phyloP scores from a whole-genome alignment of 2,888 invertebrate species.

The Plagodis pulveraria region DNA sequence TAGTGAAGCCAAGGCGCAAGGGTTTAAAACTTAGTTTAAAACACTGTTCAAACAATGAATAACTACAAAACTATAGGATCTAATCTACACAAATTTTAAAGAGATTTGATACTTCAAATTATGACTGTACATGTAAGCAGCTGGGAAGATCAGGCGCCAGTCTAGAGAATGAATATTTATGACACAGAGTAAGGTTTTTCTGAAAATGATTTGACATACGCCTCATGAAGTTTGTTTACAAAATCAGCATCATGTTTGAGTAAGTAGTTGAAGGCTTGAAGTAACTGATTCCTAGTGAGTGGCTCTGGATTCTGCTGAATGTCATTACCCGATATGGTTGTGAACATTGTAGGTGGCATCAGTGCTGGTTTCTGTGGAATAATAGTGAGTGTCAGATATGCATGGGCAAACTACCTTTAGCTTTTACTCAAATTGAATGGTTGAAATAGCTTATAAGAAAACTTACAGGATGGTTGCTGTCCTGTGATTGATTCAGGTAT shows the following conservation, averaged over 20 bases:
- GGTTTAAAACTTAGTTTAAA: constrained; percentile 82
- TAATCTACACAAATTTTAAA: constrained; percentile 74
- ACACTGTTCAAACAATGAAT: constrained; percentile 74
- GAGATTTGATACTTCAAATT: constrained; percentile 77
- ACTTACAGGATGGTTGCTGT: constrained; percentile 65
- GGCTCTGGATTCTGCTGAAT: constrained; percentile 86
- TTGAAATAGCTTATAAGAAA: constrained; percentile 47
- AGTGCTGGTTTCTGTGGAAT: constrained; percentile 87
- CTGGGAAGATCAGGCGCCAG: constrained; percentile 58
- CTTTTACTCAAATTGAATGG: too few species aligned
- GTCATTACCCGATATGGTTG: constrained; percentile 83
- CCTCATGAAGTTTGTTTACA: constrained; percentile 95
- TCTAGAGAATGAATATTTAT: constrained; percentile 64
- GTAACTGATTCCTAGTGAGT: constrained; percentile 93
- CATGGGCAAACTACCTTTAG: neutral
- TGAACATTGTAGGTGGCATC: constrained; percentile 95
- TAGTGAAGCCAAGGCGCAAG: constrained; percentile 55
- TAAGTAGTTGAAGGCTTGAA: constrained; percentile 94
- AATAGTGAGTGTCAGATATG: neutral
- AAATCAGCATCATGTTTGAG: constrained; percentile 95
- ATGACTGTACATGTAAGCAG: constrained; percentile 75
- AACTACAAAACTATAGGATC: constrained; percentile 74
- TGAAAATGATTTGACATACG: constrained; percentile 94
- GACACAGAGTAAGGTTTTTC: constrained; percentile 84
- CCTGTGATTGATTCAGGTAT: constrained; percentile 80